Evolutionary conservation across 2,113 vertebrate genomes (phyloP).

Genomic region (Chrysochloris asiatica): DNA sequence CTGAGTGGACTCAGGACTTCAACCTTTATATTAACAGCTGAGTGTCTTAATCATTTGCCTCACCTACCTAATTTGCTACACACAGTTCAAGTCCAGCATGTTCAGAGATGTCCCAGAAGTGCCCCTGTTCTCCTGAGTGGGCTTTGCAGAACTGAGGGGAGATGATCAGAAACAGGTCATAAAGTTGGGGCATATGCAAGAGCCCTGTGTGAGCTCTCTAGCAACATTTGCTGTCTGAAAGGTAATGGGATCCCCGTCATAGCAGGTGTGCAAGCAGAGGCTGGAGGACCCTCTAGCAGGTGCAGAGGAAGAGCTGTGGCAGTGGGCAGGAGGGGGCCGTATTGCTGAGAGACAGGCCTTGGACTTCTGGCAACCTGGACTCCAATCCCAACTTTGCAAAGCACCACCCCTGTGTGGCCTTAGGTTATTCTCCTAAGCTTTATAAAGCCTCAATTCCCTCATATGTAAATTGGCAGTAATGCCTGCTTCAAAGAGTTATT

Average conservation of each 20-base stretch:
- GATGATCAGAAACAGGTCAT: neutral
- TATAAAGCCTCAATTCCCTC: slow-evolving; percentile 30
- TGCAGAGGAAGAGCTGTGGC: neutral
- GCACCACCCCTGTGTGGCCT: neutral
- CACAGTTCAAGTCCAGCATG: neutral
- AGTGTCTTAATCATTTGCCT: neutral
- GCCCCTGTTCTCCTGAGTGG: neutral
- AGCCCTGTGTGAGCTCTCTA: neutral
- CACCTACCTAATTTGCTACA: neutral
- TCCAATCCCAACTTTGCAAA: neutral
- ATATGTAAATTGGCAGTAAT: neutral
- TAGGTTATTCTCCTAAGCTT: neutral
- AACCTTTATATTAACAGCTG: neutral
- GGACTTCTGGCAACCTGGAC: neutral
- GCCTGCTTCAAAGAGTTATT: slow-evolving; percentile 26
- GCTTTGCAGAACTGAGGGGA: neutral
- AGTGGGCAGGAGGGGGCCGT: neutral
- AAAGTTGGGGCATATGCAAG: neutral
- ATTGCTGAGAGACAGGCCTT: neutral
- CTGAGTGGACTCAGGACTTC: neutral
- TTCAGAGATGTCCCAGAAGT: neutral
- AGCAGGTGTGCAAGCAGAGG: neutral
- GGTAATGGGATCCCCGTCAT: neutral
- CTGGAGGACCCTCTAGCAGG: neutral
- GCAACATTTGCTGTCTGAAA: neutral